A percentile compares a stretch with the other conserved stretches of the same genome.
Conservation (phyloP, 2,113 vertebrate genomes). For the Sorex araneus region DNA sequence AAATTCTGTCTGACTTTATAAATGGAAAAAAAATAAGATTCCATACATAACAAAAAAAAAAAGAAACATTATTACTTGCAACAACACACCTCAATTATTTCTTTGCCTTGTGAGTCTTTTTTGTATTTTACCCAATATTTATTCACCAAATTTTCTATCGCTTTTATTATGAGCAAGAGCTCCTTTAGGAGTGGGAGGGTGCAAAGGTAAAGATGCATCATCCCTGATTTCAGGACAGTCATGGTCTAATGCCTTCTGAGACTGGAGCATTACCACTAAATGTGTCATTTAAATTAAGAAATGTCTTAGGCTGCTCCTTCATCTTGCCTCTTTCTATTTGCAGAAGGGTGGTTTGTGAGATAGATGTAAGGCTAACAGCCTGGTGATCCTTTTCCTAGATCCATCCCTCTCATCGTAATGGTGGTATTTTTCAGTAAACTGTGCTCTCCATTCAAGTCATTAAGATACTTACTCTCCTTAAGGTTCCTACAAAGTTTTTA, state of each 20-base stretch:
- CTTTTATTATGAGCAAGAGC: background rate
- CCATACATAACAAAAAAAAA: no score
- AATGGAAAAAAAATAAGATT: no score
- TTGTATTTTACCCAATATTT: slow-evolving; percentile 1
- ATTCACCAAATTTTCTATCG: background rate
- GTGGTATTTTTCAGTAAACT: slow-evolving; percentile 35
- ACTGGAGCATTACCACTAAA: background rate
- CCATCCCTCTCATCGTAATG: background rate
- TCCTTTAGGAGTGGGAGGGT: background rate
- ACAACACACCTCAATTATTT: background rate
- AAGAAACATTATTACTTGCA: background rate
- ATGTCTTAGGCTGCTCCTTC: background rate
- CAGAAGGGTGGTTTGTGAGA: slow-evolving; percentile 5
- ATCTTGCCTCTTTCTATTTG: background rate
- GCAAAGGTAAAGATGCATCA: background rate
- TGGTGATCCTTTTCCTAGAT: background rate
- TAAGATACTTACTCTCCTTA: background rate
- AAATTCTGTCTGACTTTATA: no score
- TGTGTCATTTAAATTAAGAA: slow-evolving; percentile 18
- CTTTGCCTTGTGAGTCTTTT: slow-evolving; percentile 1
- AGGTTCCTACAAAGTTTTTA: background rate
- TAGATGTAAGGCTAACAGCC: background rate
- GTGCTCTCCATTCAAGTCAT: slow-evolving; percentile 8
- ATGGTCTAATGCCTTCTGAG: background rate
- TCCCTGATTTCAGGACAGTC: background rate